Conservation (phyloP, 1,140 invertebrate species). For the Subanguina moxae region DNA sequence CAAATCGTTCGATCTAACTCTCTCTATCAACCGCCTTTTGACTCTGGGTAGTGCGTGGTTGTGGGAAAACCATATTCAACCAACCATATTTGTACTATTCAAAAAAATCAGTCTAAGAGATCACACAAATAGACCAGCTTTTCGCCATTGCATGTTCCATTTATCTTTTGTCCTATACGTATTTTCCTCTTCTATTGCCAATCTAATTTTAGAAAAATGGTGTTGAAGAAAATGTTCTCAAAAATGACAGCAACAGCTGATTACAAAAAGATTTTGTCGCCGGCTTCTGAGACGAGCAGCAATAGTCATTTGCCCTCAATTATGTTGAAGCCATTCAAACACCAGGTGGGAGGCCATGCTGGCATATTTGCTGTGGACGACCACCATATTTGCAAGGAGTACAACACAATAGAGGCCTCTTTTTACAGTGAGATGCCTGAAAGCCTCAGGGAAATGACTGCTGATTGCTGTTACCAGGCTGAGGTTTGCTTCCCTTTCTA, state of each 20-base stretch:
- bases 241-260: neutral
- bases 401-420: neutral
- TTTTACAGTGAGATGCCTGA: neutral
- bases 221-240: neutral
- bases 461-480: neutral
- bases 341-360: neutral
- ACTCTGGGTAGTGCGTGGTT: too few species aligned
- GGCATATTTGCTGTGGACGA: slow-evolving; percentile 1
- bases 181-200: too few species aligned
- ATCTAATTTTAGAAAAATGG: neutral
- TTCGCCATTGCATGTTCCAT: too few species aligned
- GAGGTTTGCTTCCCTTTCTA: neutral
- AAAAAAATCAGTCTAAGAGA: too few species aligned
- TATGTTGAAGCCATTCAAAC: neutral
- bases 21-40: too few species aligned
- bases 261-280: neutral
- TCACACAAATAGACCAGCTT: too few species aligned
- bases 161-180: too few species aligned
- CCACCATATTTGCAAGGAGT: slow-evolving; percentile 5
- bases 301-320: too few species aligned
- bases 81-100: too few species aligned
- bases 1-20: too few species aligned
- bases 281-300: neutral
- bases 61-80: too few species aligned
- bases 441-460: neutral